These are phyloP conservation scores for Anastrepha obliqua DNA, from an alignment of 1,140 invertebrate species.

Conservation along the genomic window DNA sequence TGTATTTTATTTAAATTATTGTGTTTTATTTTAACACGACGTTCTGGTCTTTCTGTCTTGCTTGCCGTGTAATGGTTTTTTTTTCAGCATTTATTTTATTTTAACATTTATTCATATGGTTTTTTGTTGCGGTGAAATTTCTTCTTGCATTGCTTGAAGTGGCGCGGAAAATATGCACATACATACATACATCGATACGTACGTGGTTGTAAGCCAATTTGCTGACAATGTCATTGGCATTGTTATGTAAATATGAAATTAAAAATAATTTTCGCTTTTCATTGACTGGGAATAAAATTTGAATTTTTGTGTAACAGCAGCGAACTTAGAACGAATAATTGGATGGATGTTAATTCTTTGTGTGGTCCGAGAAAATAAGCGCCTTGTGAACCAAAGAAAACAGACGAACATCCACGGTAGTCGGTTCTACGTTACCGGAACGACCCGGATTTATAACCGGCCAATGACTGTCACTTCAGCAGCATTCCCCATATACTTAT, in stretches of 20 bases:
- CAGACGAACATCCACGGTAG: too few species aligned
- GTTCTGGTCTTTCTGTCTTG: neutral
- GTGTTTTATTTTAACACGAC: neutral
- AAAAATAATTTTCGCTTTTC: neutral
- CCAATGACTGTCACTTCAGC: too few species aligned
- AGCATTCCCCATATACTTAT: too few species aligned
- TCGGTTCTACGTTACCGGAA: too few species aligned
- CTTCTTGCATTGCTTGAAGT: neutral
- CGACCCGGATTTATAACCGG: too few species aligned
- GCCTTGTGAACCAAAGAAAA: too few species aligned
- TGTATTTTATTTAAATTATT: neutral
- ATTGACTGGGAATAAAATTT: too few species aligned
- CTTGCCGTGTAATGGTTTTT: neutral
- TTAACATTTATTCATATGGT: neutral
- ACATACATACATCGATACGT: neutral
- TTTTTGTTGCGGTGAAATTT: neutral
- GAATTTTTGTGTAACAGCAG: too few species aligned
- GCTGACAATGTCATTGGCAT: slow-evolving; percentile 14
- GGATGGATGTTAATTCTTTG: too few species aligned
- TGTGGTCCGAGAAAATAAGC: too few species aligned
- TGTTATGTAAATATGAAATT: slow-evolving; percentile 1
- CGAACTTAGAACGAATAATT: too few species aligned
- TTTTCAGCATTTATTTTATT: neutral
- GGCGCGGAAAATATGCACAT: neutral
- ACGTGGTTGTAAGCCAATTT: neutral